Evolutionary conservation across 2,797 vertebrate genomes (phyloP).

Genomic region (Octomys mimax): DNA sequence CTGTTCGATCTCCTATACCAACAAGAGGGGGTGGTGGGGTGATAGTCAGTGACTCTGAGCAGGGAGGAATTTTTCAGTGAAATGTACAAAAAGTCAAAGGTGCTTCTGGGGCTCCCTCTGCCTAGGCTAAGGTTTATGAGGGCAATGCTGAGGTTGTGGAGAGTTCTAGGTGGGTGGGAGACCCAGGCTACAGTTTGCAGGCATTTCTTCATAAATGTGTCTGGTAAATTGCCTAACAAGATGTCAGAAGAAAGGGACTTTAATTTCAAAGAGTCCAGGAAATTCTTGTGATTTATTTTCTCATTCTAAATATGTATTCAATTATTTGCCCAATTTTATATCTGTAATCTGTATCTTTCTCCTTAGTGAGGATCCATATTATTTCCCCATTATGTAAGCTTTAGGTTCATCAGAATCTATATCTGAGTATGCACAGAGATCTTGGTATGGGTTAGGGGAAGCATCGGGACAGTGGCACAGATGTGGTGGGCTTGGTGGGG

Average conservation of each 20-base stretch:
- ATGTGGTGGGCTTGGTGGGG: background rate
- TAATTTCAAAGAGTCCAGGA: background rate
- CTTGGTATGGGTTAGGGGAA: too few relatives aligned
- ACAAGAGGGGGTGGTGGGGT: background rate
- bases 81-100: background rate
- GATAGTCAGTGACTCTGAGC: too few relatives aligned
- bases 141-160: background rate
- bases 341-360: background rate
- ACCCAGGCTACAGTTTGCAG: background rate
- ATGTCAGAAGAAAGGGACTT: background rate
- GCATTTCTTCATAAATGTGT: background rate
- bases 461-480: background rate
- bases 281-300: slow-evolving; percentile 25
- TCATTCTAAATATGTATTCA: slow-evolving; percentile 1
- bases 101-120: background rate
- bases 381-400: background rate
- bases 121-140: background rate
- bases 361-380: background rate
- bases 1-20: too few relatives aligned
- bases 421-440: background rate
- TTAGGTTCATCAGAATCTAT: background rate
- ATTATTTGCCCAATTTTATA: background rate
- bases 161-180: background rate
- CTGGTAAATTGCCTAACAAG: background rate
- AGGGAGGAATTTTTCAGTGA: background rate